These are phyloP conservation scores for Acridotheres tristis DNA, from an alignment of 2,797 vertebrate species.

Conservation along the genomic window DNA sequence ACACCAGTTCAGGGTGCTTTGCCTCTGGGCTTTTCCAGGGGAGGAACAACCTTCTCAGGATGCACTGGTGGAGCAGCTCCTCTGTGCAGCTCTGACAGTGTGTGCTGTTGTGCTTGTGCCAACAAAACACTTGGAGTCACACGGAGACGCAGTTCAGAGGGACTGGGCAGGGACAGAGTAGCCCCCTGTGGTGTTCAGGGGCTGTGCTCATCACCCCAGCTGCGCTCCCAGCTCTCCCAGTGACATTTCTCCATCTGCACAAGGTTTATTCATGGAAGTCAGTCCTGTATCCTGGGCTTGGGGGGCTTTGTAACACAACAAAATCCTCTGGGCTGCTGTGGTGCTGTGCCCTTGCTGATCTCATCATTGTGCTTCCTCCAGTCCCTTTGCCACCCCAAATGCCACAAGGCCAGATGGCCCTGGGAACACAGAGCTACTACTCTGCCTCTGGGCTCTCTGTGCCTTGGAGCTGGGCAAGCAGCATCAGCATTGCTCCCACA, in stretches of 20 bases:
- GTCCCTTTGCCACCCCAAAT: background rate
- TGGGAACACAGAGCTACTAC: rapidly evolving
- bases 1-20: background rate
- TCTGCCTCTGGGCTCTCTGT: background rate
- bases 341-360: background rate
- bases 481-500: background rate
- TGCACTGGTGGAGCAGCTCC: rapidly evolving
- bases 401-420: rapidly evolving
- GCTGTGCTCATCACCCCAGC: background rate
- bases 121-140: background rate
- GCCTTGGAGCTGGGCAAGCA: background rate
- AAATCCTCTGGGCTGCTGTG: background rate
- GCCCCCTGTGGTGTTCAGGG: rapidly evolving
- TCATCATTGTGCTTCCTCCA: rapidly evolving
- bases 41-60: background rate
- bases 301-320: background rate
- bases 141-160: rapidly evolving
- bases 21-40: background rate
- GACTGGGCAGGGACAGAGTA: background rate
- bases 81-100: background rate
- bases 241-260: background rate
- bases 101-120: background rate
- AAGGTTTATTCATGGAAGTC: background rate
- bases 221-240: rapidly evolving
- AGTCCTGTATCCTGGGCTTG: background rate